Conservation (phyloP, 2,888 invertebrate genomes). For the Merodon equestris region DNA sequence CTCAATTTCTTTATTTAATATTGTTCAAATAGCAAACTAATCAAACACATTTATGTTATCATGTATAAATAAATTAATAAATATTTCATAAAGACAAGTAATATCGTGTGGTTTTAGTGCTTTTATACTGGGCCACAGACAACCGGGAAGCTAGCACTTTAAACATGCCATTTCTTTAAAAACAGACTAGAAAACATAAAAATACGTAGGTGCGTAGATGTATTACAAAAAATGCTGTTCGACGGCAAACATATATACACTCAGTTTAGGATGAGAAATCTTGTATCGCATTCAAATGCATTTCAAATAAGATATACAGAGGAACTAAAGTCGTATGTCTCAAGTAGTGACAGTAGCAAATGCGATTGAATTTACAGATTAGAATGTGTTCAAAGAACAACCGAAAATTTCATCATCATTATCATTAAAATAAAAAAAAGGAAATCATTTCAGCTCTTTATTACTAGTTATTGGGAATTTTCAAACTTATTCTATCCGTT, state of each 20-base stretch:
- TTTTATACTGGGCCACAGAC: too few relatives aligned
- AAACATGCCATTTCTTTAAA: too few relatives aligned
- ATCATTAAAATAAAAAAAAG: constrained; percentile 1
- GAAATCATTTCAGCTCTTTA: constrained; percentile 10
- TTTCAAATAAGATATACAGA: constrained; percentile 25
- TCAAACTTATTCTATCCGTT: constrained; percentile 22
- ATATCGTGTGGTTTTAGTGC: too few relatives aligned
- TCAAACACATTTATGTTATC: too few relatives aligned
- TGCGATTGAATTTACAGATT: constrained; percentile 54
- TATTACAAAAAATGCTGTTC: too few relatives aligned
- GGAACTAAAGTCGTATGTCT: constrained; percentile 32
- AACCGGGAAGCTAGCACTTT: too few relatives aligned
- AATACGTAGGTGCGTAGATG: too few relatives aligned
- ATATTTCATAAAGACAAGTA: too few relatives aligned
- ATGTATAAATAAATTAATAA: too few relatives aligned
- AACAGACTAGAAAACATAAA: too few relatives aligned
- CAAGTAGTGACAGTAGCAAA: constrained; percentile 52
- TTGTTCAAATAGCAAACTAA: too few relatives aligned
- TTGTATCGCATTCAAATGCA: constrained; percentile 38
- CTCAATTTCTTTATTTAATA: too few relatives aligned
- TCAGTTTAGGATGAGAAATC: constrained; percentile 41
- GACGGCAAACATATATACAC: background rate
- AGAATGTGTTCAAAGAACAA: constrained; percentile 43
- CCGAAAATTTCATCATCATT: constrained; percentile 39
- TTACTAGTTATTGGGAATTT: constrained; percentile 38